phyloP scores from a whole-genome alignment of 2,888 invertebrate genomes.

The Oxycera nigricornis region DNA sequence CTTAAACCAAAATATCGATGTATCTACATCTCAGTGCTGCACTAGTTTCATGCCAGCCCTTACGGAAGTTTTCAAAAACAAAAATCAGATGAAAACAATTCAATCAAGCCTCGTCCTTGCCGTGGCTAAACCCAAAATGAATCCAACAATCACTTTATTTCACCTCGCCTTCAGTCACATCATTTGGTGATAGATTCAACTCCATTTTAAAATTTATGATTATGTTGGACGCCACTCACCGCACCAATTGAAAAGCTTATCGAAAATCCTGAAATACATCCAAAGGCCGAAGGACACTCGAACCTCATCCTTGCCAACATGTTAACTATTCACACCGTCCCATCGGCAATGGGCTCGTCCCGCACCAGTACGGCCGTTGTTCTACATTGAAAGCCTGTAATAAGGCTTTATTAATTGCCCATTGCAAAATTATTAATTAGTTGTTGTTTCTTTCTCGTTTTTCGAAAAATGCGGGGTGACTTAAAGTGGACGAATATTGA shows the following conservation, averaged over 20 bases:
- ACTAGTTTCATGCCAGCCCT: too few relatives aligned
- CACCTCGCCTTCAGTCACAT: constrained; percentile 41
- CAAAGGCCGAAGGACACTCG: too few relatives aligned
- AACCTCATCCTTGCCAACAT: background rate
- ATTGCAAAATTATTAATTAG: constrained; percentile 64
- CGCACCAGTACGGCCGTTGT: too few relatives aligned
- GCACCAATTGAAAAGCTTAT: constrained; percentile 38
- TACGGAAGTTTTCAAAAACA: too few relatives aligned
- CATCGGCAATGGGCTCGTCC: too few relatives aligned
- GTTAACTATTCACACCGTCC: background rate
- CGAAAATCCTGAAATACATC: constrained; percentile 19
- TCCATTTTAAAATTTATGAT: constrained; percentile 43
- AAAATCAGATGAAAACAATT: too few relatives aligned
- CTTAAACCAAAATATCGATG: too few relatives aligned
- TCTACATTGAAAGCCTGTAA: constrained; percentile 50
- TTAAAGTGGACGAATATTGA: constrained; percentile 63
- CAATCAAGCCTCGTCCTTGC: too few relatives aligned
- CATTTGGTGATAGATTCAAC: constrained; percentile 43
- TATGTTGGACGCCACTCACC: constrained; percentile 28
- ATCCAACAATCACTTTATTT: constrained; percentile 17
- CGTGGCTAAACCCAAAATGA: too few relatives aligned
- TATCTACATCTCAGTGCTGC: too few relatives aligned
- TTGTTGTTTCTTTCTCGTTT: too few relatives aligned
- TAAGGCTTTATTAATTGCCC: constrained; percentile 64
- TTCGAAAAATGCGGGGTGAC: constrained; percentile 60